phyloP scores from a whole-genome alignment of 2,797 vertebrate species.

The Pseudochirops corinnae region DNA sequence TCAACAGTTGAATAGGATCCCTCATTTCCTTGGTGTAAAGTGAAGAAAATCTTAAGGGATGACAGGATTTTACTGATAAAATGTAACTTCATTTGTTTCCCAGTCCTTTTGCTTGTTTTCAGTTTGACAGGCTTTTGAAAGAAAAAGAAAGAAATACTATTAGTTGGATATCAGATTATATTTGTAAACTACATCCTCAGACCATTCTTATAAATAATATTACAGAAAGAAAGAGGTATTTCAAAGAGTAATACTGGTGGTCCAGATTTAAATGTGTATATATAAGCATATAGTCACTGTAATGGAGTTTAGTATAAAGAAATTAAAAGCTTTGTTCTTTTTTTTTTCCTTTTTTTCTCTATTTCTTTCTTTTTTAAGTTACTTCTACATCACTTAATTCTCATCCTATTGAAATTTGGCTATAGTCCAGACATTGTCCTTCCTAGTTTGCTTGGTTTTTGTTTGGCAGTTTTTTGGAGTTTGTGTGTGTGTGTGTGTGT shows the following conservation, averaged over 20 bases:
- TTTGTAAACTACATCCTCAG: not conserved
- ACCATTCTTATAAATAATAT: not conserved
- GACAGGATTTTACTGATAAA: slow-evolving; percentile 13
- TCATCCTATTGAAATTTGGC: no score
- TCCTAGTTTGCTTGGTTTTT: no score
- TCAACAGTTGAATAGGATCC: not conserved
- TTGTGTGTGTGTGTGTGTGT: no score
- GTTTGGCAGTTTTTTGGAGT: no score
- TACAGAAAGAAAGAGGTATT: not conserved
- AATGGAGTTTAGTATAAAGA: not conserved
- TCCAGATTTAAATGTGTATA: not conserved
- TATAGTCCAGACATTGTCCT: no score
- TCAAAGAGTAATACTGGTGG: not conserved
- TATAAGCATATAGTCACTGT: not conserved
- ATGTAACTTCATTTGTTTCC: slow-evolving; percentile 14
- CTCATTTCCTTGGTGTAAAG: slow-evolving; percentile 9
- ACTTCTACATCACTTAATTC: no score
- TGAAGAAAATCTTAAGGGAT: not conserved
- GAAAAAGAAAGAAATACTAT: slow-evolving; percentile 15
- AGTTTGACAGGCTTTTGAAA: slow-evolving; percentile 5
- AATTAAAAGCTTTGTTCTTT: no score
- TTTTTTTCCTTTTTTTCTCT: no score
- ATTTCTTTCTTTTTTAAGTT: no score
- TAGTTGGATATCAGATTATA: not conserved
- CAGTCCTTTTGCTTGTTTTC: not conserved